Evolutionary conservation across 2,888 invertebrate genomes (phyloP).

Genomic region (Ornithoptera alexandrae): DNA sequence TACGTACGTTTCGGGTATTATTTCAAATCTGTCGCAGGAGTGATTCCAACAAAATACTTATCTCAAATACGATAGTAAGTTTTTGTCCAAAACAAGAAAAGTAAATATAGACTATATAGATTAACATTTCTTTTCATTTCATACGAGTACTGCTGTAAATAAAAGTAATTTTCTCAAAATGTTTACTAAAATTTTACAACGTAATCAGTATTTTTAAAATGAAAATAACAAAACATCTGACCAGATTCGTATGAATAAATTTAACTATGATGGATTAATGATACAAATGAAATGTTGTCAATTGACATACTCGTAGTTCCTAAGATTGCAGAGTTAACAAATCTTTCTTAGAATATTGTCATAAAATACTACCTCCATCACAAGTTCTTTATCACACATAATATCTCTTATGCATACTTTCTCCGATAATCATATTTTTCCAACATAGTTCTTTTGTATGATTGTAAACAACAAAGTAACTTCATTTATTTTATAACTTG

Average conservation of each 20-base stretch:
- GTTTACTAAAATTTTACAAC: no score
- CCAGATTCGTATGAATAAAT: no score
- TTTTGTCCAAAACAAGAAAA: neutral
- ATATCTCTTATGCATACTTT: neutral
- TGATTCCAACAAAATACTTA: conserved; percentile 6
- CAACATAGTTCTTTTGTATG: neutral
- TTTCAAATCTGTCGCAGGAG: conserved; percentile 20
- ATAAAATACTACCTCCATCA: neutral
- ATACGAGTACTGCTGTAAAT: neutral
- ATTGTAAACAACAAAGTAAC: conserved; percentile 12
- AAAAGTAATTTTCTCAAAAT: neutral
- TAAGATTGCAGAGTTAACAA: neutral
- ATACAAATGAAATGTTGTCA: neutral
- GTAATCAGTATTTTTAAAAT: no score
- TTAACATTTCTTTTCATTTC: neutral
- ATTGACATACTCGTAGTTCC: neutral
- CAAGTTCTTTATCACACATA: neutral
- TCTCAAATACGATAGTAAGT: neutral
- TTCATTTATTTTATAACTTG: conserved; percentile 11
- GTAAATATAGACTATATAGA: neutral
- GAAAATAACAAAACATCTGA: no score
- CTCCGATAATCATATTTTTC: neutral
- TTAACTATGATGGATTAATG: no score
- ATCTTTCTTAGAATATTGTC: conserved; percentile 1
- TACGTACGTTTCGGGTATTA: conserved; percentile 21